Base-by-base conservation (phyloP, 2,888 invertebrate genomes). In the Nomada goodeniana region DNA sequence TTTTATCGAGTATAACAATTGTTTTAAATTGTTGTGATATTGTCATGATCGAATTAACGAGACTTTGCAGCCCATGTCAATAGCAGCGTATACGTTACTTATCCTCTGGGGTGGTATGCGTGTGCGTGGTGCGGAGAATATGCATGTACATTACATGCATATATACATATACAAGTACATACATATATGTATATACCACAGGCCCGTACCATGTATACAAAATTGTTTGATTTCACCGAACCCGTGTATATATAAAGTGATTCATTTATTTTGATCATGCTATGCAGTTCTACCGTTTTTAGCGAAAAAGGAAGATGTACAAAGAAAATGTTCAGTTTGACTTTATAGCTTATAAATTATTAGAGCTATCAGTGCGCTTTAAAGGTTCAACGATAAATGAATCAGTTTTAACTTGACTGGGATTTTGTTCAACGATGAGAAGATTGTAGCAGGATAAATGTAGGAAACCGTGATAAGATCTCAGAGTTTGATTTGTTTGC, bases 141-240 rank as follows among this genome's bases (percentile, higher is more conserved):
- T n/a, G 60, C 44, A 60, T 13, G 53, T 61, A 23, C 23, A 23
- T 23, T 23, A 1, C 23, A 23, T 23, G 1, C 23, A 23, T 23
- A 23, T 23, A 23, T 23, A 1, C 23, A 23, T 23, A 23, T 23
- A 23, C 1, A 23, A 23, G 60, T 74, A 76, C 69, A 76, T 68
- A 69, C 78, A 70, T 76, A 80, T 75, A 75, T 76, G 74, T 64
- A 79, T 29, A 68, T 61, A 65, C 44, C 26, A 10, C 52, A 70
- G 36, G 26, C 60, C 60, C 26, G 57, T 13, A 47, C 0, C 70
- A 70, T 55, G 26, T 75, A 75, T 75, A 78, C 61, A 76, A 71
- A 76, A 47, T 57, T 83, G 68, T 84, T 74, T 74, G 73, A 76
- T 70, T 84, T 57, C 60, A 84, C 52, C 73, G 63, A 57, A 73